These are phyloP conservation scores for Hippolais icterina DNA, from an alignment of 2,113 vertebrate genomes.

Conservation along the genomic window DNA sequence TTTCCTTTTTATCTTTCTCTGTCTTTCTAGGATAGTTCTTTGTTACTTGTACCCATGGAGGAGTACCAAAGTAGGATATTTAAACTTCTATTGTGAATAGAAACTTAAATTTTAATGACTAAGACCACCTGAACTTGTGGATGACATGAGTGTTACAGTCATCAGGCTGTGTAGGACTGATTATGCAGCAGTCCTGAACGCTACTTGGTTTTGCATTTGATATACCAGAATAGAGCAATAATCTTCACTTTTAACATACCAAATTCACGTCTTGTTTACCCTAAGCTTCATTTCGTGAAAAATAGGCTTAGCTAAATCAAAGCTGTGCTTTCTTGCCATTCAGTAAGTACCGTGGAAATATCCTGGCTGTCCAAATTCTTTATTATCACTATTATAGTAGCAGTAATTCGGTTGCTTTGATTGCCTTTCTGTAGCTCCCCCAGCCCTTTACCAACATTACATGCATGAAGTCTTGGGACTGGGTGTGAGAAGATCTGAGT, in stretches of 20 bases:
- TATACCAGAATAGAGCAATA: not conserved
- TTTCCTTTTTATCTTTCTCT: not conserved
- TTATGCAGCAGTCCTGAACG: not conserved
- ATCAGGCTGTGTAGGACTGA: not conserved
- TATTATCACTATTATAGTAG: not conserved
- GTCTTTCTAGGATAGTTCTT: not conserved
- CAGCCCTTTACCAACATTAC: not conserved
- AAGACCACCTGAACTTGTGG: not conserved
- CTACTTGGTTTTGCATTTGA: not conserved
- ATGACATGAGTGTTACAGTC: not conserved
- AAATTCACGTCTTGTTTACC: not conserved
- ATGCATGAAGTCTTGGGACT: not conserved
- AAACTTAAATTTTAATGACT: not conserved
- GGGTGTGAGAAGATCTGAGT: not conserved
- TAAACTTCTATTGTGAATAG: not conserved
- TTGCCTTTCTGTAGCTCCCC: not conserved
- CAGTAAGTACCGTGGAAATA: not conserved
- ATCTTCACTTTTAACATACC: not conserved
- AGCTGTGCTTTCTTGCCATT: not conserved
- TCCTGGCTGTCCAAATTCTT: not conserved
- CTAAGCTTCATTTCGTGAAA: constrained; percentile 22
- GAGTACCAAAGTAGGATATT: not conserved
- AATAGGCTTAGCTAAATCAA: not conserved
- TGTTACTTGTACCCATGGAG: not conserved
- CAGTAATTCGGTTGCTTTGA: not conserved